These are phyloP conservation scores for Gadopsis bispinosus DNA, from an alignment of 2,797 vertebrate genomes.

Conservation along the genomic window DNA sequence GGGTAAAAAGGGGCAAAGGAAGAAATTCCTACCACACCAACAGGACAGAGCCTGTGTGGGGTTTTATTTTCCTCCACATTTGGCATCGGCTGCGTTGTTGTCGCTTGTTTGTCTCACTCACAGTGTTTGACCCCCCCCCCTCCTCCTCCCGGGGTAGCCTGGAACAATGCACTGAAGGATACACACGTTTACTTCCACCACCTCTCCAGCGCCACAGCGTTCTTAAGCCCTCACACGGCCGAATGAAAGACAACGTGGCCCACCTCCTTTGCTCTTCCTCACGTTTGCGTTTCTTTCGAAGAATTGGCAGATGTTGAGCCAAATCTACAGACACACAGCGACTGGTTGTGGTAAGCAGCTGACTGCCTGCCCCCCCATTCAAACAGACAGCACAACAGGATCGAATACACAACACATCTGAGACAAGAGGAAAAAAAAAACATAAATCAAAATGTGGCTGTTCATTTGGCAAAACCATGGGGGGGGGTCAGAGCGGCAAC, in stretches of 20 bases:
- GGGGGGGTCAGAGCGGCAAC: conserved; percentile 58
- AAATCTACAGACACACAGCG: conserved; percentile 20
- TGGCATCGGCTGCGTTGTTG: conserved; percentile 59
- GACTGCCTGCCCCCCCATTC: conserved; percentile 29
- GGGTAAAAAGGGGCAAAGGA: conserved; percentile 22
- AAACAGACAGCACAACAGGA: conserved; percentile 34
- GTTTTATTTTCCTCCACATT: conserved; percentile 39
- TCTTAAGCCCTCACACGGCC: conserved; percentile 2
- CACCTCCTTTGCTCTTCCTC: background rate
- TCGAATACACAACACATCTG: conserved; percentile 17
- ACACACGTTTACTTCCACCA: conserved; percentile 55
- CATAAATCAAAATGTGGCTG: conserved; percentile 31
- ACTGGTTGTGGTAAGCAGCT: conserved; percentile 38
- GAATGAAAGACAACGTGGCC: background rate
- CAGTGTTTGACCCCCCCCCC: conserved; percentile 58
- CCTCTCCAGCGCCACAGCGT: conserved; percentile 18
- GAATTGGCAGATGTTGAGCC: conserved; percentile 33
- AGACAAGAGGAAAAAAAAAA: background rate
- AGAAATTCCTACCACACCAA: conserved; percentile 55
- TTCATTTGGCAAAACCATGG: conserved; percentile 41
- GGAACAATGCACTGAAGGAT: conserved; percentile 75
- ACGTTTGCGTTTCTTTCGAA: conserved; percentile 35
- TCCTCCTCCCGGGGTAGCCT: conserved; percentile 41
- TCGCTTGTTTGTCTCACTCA: conserved; percentile 79
- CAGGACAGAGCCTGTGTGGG: conserved; percentile 44